Percentiles rank a stretch among this genome's conserved stretches.
These are phyloP conservation scores for Crocuta crocuta DNA, from an alignment of 2,113 vertebrate species.

Conservation along the genomic window DNA sequence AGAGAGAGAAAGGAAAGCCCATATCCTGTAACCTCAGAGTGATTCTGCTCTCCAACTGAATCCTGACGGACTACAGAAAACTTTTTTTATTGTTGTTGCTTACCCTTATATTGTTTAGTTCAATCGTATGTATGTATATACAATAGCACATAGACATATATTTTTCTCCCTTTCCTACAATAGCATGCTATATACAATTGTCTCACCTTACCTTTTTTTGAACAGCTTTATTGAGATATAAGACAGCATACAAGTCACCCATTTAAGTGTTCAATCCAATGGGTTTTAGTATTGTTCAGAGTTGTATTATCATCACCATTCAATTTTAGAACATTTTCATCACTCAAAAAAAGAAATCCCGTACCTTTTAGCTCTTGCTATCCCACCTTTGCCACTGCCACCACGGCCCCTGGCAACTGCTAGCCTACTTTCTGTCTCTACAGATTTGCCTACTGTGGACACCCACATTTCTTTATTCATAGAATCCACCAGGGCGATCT, in stretches of 20 bases:
- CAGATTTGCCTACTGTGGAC: not conserved
- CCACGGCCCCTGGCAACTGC: not conserved
- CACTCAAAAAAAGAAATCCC: not conserved
- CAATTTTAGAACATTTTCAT: conserved; percentile 21
- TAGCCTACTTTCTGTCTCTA: not conserved
- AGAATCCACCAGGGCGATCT: not conserved
- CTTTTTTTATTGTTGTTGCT: not conserved
- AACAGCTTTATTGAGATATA: not conserved
- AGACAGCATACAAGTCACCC: not conserved
- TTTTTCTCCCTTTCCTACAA: not conserved
- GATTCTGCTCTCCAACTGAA: not conserved
- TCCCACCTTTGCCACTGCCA: not conserved
- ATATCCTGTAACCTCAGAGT: not conserved
- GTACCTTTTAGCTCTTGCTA: not conserved
- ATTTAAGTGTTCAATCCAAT: not conserved
- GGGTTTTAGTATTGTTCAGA: not conserved
- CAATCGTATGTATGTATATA: not conserved
- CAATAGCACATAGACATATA: not conserved
- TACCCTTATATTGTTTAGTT: not conserved
- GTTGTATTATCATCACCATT: not conserved
- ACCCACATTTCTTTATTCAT: not conserved
- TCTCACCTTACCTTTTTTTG: not conserved
- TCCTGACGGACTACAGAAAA: not conserved
- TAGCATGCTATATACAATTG: not conserved
- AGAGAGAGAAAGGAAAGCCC: not conserved